Percentiles rank a stretch among this genome's conserved stretches.
Conservation (phyloP, 2,888 invertebrate species). For the Diarsia dahlii region DNA sequence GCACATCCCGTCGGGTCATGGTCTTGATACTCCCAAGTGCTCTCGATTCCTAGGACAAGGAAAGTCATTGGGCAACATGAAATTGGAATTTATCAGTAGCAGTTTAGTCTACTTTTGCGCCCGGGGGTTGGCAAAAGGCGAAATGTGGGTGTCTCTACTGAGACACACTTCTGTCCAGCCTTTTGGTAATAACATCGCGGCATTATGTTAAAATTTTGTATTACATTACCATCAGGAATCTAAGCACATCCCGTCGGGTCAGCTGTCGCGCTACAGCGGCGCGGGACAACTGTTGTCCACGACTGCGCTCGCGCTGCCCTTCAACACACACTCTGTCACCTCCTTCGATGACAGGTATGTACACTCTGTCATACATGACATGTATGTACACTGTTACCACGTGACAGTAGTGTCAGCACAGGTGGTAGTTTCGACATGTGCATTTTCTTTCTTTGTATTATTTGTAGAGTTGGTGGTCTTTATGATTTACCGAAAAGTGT, state of each 20-base stretch:
- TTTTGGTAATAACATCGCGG: too few relatives aligned
- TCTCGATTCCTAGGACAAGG: too few relatives aligned
- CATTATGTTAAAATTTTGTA: not conserved
- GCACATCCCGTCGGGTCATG: constrained; percentile 28
- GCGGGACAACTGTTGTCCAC: constrained; percentile 71
- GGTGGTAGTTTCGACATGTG: not conserved
- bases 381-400: too few relatives aligned
- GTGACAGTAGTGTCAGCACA: not conserved
- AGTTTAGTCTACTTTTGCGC: not conserved
- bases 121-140: not conserved
- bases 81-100: not conserved
- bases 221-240: constrained; percentile 19
- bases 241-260: constrained; percentile 28
- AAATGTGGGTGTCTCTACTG: not conserved
- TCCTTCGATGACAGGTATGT: constrained; percentile 60
- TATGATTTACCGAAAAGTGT: not conserved
- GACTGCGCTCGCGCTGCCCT: constrained; percentile 43
- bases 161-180: not conserved
- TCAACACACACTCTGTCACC: constrained; percentile 43
- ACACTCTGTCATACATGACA: not conserved
- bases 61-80: not conserved
- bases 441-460: not conserved
- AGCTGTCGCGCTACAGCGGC: constrained; percentile 75
- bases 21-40: not conserved
- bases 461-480: too few relatives aligned